phyloP scores from a whole-genome alignment of 2,888 invertebrate genomes.

The Lepidonotus clava region DNA sequence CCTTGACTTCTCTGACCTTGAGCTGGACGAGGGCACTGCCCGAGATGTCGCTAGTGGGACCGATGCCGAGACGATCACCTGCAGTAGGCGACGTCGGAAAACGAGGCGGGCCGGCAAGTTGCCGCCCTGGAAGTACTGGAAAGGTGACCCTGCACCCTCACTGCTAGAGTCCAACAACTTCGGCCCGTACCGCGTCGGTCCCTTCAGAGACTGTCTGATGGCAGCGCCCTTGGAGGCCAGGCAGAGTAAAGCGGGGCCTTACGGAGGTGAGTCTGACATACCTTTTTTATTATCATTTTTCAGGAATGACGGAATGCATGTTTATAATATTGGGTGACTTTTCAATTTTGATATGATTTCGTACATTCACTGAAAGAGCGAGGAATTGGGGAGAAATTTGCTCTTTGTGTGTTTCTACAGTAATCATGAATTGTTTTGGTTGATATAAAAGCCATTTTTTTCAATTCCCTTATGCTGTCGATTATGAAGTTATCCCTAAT shows the following conservation, averaged over 20 bases:
- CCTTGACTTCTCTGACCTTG: constrained; percentile 57
- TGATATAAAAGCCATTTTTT: too few relatives aligned
- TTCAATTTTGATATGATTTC: too few relatives aligned
- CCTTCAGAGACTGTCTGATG: constrained; percentile 54
- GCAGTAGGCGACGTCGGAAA: background rate
- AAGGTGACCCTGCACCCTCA: constrained; percentile 70
- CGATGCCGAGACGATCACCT: background rate
- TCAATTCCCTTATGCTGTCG: too few relatives aligned
- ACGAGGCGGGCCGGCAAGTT: background rate
- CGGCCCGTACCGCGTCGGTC: constrained; percentile 62
- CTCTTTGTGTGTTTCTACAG: too few relatives aligned
- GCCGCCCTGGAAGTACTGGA: constrained; percentile 72
- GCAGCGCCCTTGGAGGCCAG: constrained; percentile 57
- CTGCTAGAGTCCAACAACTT: constrained; percentile 66
- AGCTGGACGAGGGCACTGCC: constrained; percentile 51
- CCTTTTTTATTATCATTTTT: background rate
- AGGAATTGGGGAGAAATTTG: too few relatives aligned
- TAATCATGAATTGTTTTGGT: too few relatives aligned
- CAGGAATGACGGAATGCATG: too few relatives aligned
- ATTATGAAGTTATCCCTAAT: too few relatives aligned
- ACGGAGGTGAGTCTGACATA: background rate
- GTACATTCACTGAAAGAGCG: too few relatives aligned
- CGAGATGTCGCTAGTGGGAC: constrained; percentile 12
- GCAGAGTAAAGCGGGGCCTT: constrained; percentile 18
- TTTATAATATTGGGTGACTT: too few relatives aligned